Conservation (phyloP, 1,140 invertebrate genomes). For the Goniozus legneri region DNA sequence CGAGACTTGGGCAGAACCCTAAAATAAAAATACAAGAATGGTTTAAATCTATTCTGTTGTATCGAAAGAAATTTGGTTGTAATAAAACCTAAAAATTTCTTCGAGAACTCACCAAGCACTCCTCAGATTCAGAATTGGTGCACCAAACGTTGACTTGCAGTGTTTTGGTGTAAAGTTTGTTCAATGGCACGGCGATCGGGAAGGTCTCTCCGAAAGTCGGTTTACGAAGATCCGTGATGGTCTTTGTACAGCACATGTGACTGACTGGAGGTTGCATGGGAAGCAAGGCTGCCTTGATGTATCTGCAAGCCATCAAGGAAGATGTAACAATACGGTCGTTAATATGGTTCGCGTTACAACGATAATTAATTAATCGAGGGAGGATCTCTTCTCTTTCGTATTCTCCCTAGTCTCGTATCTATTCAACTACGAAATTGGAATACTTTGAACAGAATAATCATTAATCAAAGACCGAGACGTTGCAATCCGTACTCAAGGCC, state of each 20-base stretch:
- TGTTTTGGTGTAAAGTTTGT: conserved; percentile 79
- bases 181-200: conserved; percentile 68
- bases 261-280: conserved; percentile 62
- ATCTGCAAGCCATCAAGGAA: conserved; percentile 58
- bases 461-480: no score
- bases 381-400: background rate
- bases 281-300: conserved; percentile 75
- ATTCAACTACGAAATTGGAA: no score
- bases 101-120: conserved; percentile 72
- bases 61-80: no score
- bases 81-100: no score
- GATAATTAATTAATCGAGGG: no score
- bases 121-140: conserved; percentile 64
- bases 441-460: no score
- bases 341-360: no score
- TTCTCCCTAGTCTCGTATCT: no score
- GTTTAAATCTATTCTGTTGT: no score
- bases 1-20: conserved; percentile 94
- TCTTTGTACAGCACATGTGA: conserved; percentile 70
- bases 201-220: conserved; percentile 81
- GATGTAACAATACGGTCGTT: conserved; percentile 6
- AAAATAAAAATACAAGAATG: conserved; percentile 37
- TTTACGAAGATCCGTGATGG: conserved; percentile 68
- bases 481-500: no score
- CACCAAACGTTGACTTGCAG: conserved; percentile 85